Conservation (phyloP, 2,888 invertebrate genomes). For the Macrosiphum euphorbiae region DNA sequence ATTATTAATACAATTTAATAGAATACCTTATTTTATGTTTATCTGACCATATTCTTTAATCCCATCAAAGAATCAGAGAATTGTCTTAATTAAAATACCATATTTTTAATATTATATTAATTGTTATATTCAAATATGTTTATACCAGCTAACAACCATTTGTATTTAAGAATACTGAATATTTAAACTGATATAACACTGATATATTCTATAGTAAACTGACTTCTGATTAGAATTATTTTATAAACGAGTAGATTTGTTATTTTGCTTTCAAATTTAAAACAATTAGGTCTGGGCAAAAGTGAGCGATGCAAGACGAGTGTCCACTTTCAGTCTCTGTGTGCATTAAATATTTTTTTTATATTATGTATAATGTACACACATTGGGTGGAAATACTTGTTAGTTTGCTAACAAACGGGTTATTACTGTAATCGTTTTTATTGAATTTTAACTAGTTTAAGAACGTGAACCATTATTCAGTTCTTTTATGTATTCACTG, state of each 20-base stretch:
- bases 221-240: background rate
- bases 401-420: background rate
- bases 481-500: background rate
- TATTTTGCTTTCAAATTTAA: background rate
- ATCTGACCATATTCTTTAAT: background rate
- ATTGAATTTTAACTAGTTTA: constrained; percentile 8
- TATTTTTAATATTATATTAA: background rate
- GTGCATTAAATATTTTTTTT: background rate
- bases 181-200: background rate
- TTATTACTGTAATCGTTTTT: constrained; percentile 5
- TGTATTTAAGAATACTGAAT: background rate
- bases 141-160: background rate
- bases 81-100: background rate
- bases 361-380: background rate
- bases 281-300: background rate
- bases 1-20: background rate
- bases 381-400: background rate
- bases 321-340: background rate
- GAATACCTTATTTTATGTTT: background rate
- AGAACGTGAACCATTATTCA: background rate
- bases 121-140: background rate
- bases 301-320: background rate
- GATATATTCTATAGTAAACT: background rate
- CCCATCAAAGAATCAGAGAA: background rate
- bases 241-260: background rate